phyloP scores from a whole-genome alignment of 1,140 invertebrate genomes.

The Heliconius hermathena region DNA sequence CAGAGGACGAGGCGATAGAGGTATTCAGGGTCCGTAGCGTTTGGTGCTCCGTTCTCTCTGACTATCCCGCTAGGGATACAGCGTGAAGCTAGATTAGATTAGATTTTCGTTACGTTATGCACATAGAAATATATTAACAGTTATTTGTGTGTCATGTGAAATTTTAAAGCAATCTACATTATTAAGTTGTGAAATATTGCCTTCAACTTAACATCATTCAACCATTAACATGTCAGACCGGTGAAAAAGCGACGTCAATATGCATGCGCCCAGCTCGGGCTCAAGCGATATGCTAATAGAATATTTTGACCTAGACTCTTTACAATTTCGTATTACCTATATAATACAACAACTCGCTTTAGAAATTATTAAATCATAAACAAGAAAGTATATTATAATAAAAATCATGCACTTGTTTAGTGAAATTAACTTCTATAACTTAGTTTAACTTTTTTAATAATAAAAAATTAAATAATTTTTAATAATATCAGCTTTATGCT shows the following conservation, averaged over 20 bases:
- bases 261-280: conserved; percentile 20
- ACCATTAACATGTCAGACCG: not conserved
- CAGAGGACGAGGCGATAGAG: too few relatives aligned
- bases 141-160: not conserved
- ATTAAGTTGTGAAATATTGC: not conserved
- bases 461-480: too few relatives aligned
- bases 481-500: too few relatives aligned
- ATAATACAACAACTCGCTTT: not conserved
- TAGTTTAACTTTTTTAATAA: too few relatives aligned
- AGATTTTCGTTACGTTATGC: too few relatives aligned
- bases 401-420: too few relatives aligned
- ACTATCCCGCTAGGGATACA: too few relatives aligned
- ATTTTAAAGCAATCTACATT: not conserved
- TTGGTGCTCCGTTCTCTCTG: too few relatives aligned
- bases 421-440: too few relatives aligned
- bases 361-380: not conserved
- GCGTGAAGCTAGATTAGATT: too few relatives aligned
- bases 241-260: conserved; percentile 26
- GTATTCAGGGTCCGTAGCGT: too few relatives aligned
- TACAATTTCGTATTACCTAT: not conserved
- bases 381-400: too few relatives aligned
- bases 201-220: conserved; percentile 1
- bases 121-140: not conserved
- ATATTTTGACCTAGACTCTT: conserved; percentile 5
- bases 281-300: conserved; percentile 12